phyloP scores from a whole-genome alignment of 2,113 vertebrate species.

The Gymnocephalus cernua region DNA sequence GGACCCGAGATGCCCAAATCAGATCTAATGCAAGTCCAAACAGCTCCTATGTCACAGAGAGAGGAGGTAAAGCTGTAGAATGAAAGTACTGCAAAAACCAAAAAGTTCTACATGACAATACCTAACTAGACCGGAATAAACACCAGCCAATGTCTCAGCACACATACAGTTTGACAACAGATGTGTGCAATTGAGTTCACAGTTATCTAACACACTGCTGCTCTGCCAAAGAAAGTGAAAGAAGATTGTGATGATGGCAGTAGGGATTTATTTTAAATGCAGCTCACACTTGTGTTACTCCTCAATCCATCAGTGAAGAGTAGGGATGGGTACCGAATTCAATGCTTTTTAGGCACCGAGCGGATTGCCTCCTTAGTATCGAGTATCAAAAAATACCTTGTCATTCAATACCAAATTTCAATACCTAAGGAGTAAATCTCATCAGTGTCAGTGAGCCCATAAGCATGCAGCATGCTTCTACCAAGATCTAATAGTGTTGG shows the following conservation, averaged over 20 bases:
- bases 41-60: constrained; percentile 17
- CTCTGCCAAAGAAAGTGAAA: not conserved
- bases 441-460: too few species aligned
- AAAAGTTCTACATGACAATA: too few species aligned
- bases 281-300: not conserved
- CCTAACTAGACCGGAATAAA: not conserved
- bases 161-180: not conserved
- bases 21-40: constrained; percentile 41
- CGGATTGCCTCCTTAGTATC: too few species aligned
- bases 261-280: not conserved
- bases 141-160: not conserved
- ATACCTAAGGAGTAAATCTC: too few species aligned
- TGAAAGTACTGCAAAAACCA: not conserved
- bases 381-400: too few species aligned
- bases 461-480: too few species aligned
- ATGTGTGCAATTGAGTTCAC: not conserved
- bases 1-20: constrained; percentile 31
- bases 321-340: too few species aligned
- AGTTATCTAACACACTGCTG: not conserved
- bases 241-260: constrained; percentile 1
- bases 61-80: not conserved
- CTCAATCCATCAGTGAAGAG: not conserved
- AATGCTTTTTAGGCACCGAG: too few species aligned
- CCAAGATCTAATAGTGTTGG: too few species aligned
- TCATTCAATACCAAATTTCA: too few species aligned